phyloP scores from a whole-genome alignment of 2,888 invertebrate genomes.

The Cyaniris semiargus region DNA sequence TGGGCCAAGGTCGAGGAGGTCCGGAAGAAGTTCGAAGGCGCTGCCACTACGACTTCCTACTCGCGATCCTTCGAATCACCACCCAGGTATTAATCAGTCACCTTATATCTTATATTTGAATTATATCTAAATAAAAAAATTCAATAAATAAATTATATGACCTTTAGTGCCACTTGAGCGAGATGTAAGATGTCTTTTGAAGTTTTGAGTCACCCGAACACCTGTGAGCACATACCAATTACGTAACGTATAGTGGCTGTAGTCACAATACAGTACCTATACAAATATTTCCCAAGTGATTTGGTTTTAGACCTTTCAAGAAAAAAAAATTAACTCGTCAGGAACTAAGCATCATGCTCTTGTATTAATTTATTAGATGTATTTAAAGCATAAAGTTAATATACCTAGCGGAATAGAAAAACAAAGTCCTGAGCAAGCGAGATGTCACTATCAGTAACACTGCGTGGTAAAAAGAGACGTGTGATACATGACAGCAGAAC shows the following conservation, averaged over 20 bases:
- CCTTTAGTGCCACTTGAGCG: too few relatives aligned
- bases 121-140: too few relatives aligned
- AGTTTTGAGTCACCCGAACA: not conserved
- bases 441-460: too few relatives aligned
- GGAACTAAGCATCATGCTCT: too few relatives aligned
- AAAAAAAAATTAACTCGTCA: not conserved
- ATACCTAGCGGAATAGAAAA: too few relatives aligned
- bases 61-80: constrained; percentile 74
- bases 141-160: too few relatives aligned
- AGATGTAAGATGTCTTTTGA: not conserved
- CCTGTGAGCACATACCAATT: not conserved
- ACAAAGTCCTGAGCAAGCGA: too few relatives aligned
- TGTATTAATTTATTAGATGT: too few relatives aligned
- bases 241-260: not conserved
- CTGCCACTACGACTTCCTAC: constrained; percentile 57
- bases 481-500: too few relatives aligned
- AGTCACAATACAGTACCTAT: not conserved
- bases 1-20: constrained; percentile 78
- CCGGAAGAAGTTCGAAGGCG: constrained; percentile 72
- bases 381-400: too few relatives aligned
- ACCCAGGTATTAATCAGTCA: constrained; percentile 55
- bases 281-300: not conserved
- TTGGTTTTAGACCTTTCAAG: not conserved
- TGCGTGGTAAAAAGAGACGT: too few relatives aligned
- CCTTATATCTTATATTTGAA: too few relatives aligned